These are phyloP conservation scores for Sebastes kiyomatsui DNA, from an alignment of 2,797 vertebrate genomes.

Conservation along the genomic window DNA sequence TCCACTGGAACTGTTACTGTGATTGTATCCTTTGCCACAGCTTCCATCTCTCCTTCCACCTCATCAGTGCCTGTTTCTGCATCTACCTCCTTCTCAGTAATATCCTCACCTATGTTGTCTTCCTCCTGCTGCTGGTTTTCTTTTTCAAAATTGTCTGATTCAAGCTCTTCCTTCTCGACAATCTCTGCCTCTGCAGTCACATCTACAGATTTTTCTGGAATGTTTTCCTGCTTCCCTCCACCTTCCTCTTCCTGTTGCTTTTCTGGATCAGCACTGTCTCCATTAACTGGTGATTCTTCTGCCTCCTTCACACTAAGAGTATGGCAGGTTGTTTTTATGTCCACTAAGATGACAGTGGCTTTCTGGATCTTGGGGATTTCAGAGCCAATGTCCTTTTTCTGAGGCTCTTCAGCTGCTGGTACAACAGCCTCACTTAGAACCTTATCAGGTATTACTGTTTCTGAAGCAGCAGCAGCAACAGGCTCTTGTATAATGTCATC, in stretches of 20 bases:
- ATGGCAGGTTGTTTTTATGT: conserved; percentile 25
- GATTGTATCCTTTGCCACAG: neutral
- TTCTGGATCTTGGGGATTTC: conserved; percentile 18
- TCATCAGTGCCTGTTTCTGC: neutral
- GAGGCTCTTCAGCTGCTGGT: neutral
- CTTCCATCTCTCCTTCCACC: conserved; percentile 1
- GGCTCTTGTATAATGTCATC: neutral
- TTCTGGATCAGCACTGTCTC: neutral
- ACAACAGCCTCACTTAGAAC: neutral
- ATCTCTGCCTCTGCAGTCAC: neutral
- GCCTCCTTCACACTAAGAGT: neutral
- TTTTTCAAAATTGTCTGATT: conserved; percentile 17
- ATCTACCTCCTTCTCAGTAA: neutral
- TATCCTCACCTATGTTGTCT: neutral
- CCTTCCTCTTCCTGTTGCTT: neutral
- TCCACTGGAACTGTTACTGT: neutral
- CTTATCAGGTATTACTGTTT: neutral
- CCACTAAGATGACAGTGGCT: conserved; percentile 21
- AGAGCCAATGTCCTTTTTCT: neutral
- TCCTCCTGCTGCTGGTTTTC: conserved; percentile 8
- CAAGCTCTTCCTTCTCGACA: neutral
- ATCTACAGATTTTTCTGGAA: neutral
- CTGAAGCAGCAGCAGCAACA: neutral
- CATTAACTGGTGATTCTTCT: neutral
- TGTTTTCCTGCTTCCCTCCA: neutral